A percentile compares a stretch with the other conserved stretches of the same genome.
These are phyloP conservation scores for Bombus fervidus DNA, from an alignment of 1,140 invertebrate species.

Conservation along the genomic window DNA sequence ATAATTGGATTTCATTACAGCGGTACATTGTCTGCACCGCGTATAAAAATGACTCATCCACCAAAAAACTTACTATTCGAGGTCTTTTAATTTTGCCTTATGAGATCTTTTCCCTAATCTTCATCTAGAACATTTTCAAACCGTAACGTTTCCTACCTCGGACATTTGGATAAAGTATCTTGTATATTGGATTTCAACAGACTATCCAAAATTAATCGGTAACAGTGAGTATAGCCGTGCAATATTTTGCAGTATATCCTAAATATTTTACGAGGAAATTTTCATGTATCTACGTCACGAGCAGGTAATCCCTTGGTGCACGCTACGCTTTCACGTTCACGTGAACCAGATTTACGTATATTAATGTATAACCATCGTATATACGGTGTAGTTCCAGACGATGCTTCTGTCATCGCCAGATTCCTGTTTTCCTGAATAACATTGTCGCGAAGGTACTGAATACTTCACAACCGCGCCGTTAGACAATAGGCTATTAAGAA, in stretches of 20 bases:
- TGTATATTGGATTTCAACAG: no score
- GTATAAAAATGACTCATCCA: no score
- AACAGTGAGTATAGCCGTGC: background rate
- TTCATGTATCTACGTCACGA: background rate
- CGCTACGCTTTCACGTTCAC: background rate
- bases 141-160: no score
- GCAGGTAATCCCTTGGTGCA: background rate
- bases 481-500: constrained; percentile 40
- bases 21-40: no score
- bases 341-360: background rate
- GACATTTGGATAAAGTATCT: no score
- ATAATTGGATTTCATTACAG: no score
- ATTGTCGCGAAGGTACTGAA: constrained; percentile 17
- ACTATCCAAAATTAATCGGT: background rate
- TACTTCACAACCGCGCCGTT: constrained; percentile 4
- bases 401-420: constrained; percentile 28
- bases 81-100: no score
- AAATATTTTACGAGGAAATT: background rate
- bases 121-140: no score
- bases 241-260: background rate
- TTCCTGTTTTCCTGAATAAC: background rate
- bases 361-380: background rate
- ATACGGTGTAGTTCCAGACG: background rate
- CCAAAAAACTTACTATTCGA: no score
- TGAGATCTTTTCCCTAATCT: no score